Conservation (phyloP, 2,113 vertebrate species). For the Rhea americana region DNA sequence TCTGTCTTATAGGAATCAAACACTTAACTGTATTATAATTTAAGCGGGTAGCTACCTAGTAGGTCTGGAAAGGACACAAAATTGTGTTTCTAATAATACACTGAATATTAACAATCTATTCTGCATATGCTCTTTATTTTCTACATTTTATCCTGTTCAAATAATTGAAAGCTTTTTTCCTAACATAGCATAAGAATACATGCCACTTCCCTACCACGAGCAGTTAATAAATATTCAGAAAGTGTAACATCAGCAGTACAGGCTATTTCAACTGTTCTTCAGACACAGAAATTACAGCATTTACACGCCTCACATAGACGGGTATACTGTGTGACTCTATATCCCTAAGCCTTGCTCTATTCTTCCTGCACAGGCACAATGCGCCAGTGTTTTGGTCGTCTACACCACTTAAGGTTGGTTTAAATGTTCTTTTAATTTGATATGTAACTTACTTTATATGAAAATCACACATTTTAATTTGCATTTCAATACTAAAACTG, state of each 20-base stretch:
- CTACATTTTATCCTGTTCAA: fast-evolving
- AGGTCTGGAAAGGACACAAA: neutral
- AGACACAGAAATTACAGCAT: neutral
- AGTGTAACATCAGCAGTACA: neutral
- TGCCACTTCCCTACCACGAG: neutral
- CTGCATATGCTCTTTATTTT: fast-evolving
- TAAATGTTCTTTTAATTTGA: neutral
- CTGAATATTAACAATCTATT: neutral
- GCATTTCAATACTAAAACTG: neutral
- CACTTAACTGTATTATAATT: neutral
- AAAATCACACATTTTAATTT: too few relatives aligned
- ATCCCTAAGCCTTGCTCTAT: neutral
- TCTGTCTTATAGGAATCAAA: neutral
- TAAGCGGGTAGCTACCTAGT: neutral
- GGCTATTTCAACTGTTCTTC: neutral
- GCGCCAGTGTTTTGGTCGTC: too few relatives aligned
- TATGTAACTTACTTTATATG: too few relatives aligned
- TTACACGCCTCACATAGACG: neutral
- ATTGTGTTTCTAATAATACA: neutral
- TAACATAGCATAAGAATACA: fast-evolving
- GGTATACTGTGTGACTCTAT: too few relatives aligned
- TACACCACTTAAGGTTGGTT: neutral
- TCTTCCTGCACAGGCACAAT: too few relatives aligned
- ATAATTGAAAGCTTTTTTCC: fast-evolving
- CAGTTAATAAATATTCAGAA: neutral